Base-by-base conservation (phyloP, 1,140 invertebrate genomes). In the Liolophura sinensis region DNA sequence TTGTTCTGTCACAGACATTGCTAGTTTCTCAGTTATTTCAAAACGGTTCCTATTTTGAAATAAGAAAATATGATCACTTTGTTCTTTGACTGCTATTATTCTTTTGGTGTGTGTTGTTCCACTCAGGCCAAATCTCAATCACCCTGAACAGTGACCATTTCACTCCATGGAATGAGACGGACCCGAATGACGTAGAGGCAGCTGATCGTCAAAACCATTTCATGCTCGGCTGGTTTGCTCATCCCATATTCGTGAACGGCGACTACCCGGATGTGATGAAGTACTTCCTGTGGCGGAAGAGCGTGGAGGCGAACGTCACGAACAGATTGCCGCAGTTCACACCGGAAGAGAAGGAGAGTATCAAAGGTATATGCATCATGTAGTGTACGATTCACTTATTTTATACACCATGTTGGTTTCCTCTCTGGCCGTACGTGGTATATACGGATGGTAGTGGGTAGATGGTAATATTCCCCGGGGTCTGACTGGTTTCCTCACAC, bases 191-290 rank as follows among this genome's bases (percentile, higher is more conserved):
- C 48, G 27, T 50, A 16, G 71, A 64, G 11, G 66, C 71, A 9
- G 49, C 70, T 6, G 57, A 66, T 18, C 55, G 63, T n/a, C 60
- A 64, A 11, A 64, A 70, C 63, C 57, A 76, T 50, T 70, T 76
- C 56, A 56, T 54, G 20, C 62, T 76, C 15, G 74, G 74, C 40
- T 69, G 65, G 65, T 76, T 65, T 58, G 71, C 74, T 0, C 56
- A 73, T 31, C 61, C 72, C 3, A 73, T 78, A 22, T 73, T 60
- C 62, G 57, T 25, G 11, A 62, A 68, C 48, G 74, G 74, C 20
- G 73, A 73, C 58, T 76, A 76, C 58, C 71, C 74, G 24, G 25
- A 60, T n/a, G 48, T 73, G 16, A 73, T 74, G 73, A 74, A 62
- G 55, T 40, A 59, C 22, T 59, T 59, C 57, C 22, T 59, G 3